These are phyloP conservation scores for Pogonomyrmex californicus DNA, from an alignment of 1,140 invertebrate species.

Conservation along the genomic window DNA sequence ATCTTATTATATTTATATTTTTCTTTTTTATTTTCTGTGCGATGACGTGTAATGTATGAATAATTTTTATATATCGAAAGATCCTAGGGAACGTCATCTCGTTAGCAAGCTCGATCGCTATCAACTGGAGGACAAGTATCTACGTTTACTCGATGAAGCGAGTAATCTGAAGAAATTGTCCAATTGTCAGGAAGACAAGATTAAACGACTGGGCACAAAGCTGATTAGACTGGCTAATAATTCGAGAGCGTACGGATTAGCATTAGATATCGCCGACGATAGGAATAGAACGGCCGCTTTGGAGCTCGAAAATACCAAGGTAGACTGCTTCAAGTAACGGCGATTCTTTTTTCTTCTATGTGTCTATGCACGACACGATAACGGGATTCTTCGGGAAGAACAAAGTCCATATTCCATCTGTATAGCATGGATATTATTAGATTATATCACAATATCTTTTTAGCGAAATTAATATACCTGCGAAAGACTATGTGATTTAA, in stretches of 20 bases:
- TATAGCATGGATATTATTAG: background rate
- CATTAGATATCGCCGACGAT: constrained; percentile 76
- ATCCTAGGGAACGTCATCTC: constrained; percentile 83
- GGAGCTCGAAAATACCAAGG: constrained; percentile 83
- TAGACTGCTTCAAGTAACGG: constrained; percentile 1
- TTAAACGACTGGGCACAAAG: constrained; percentile 84
- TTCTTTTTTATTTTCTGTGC: background rate
- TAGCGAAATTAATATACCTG: constrained; percentile 3
- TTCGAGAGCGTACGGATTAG: constrained; percentile 76
- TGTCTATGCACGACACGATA: background rate
- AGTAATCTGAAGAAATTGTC: constrained; percentile 82
- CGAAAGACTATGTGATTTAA: background rate
- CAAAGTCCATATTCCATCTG: background rate
- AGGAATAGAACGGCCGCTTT: constrained; percentile 78
- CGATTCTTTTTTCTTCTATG: background rate
- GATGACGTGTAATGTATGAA: background rate
- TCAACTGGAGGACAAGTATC: constrained; percentile 84
- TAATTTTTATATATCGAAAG: constrained; percentile 68
- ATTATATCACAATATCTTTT: background rate
- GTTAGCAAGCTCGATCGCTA: constrained; percentile 84
- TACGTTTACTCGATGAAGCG: constrained; percentile 82
- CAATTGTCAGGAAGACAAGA: constrained; percentile 84
- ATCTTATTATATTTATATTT: background rate
- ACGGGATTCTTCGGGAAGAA: background rate
- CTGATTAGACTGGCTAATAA: constrained; percentile 81